A percentile compares a stretch with the other conserved stretches of the same genome.
Conservation (phyloP, 1,140 invertebrate species). For the Macrostomum lignano region DNA sequence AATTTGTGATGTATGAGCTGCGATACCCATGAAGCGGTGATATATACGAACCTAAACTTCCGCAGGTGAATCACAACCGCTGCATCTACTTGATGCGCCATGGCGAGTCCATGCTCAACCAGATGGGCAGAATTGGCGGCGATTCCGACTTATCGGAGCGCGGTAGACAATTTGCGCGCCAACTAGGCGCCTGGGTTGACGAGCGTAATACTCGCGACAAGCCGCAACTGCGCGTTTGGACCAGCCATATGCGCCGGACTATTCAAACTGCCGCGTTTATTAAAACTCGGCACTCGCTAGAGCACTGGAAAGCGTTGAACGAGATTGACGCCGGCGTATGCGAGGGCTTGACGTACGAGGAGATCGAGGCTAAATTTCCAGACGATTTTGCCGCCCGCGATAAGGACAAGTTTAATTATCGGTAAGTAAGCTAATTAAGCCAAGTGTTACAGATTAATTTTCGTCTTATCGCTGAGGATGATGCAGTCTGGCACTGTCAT, state of each 20-base stretch:
- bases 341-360: constrained; percentile 95
- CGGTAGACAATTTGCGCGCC: constrained; percentile 44
- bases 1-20: too few relatives aligned
- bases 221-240: constrained; percentile 91
- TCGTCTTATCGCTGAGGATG: too few relatives aligned
- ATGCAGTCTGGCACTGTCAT: too few relatives aligned
- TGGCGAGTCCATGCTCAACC: constrained; percentile 81
- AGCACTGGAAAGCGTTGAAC: constrained; percentile 80
- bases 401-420: constrained; percentile 86
- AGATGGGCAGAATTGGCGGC: constrained; percentile 70
- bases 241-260: constrained; percentile 72
- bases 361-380: constrained; percentile 73
- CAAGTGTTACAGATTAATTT: too few relatives aligned
- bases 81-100: constrained; percentile 42
- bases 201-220: constrained; percentile 40
- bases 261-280: constrained; percentile 71
- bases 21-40: too few relatives aligned
- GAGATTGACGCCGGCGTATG: constrained; percentile 98
- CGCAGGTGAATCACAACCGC: too few relatives aligned
- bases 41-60: too few relatives aligned
- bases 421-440: too few relatives aligned
- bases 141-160: constrained; percentile 59
- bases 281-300: constrained; percentile 46
- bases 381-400: constrained; percentile 79
- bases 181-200: constrained; percentile 52